Conservation (phyloP, 64 coral and sea anemone genomes). For the Hydrozoanthus tunicans region DNA sequence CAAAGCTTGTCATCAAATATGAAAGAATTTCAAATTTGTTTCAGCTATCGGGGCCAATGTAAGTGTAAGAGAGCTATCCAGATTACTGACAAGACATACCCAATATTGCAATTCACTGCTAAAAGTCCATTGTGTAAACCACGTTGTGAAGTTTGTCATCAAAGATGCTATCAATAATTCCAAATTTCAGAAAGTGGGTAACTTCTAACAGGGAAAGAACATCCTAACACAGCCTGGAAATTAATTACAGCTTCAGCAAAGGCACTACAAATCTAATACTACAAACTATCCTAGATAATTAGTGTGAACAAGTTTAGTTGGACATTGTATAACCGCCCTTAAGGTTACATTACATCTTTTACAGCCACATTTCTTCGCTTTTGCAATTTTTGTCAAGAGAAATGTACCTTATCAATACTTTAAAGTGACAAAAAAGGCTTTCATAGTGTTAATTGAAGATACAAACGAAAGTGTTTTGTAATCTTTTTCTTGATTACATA, state of each 20-base stretch:
- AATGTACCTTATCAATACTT: neutral
- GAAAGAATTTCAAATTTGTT: constrained; percentile 2
- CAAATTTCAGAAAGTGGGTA: constrained; percentile 1
- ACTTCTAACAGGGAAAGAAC: constrained; percentile 28
- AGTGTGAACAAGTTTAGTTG: constrained; percentile 19
- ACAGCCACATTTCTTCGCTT: no score
- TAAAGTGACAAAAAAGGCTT: neutral
- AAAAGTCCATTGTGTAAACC: constrained; percentile 54
- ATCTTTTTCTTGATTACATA: neutral
- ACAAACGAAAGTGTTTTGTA: neutral
- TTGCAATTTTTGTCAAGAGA: no score
- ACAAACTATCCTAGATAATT: constrained; percentile 28
- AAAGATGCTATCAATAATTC: neutral
- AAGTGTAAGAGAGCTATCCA: constrained; percentile 3
- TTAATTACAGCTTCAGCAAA: neutral
- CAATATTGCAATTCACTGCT: constrained; percentile 24
- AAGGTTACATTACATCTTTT: neutral
- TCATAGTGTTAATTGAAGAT: neutral
- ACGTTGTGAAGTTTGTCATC: neutral
- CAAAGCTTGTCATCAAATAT: neutral
- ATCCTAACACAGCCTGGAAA: constrained; percentile 32
- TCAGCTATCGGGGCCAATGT: neutral
- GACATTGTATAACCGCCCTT: constrained; percentile 1
- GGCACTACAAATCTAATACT: neutral
- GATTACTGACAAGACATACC: constrained; percentile 27